Percentiles rank a stretch among this genome's conserved stretches.
Conservation (phyloP, 2,797 vertebrate species). For the Centroberyx gerrardi region DNA sequence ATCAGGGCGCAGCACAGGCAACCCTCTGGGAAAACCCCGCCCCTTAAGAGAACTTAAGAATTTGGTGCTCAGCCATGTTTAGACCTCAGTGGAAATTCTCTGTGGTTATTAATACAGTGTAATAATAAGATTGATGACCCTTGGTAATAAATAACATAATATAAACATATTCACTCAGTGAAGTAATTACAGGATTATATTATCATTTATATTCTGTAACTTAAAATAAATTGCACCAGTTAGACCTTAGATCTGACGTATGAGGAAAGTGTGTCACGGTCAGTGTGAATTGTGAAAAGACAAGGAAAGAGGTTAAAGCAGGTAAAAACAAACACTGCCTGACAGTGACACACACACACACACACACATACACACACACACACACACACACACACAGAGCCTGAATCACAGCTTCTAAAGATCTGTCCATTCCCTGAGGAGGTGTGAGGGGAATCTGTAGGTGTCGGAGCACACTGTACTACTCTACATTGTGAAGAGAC, state of each 20-base stretch:
- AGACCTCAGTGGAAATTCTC: conserved; percentile 46
- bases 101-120: conserved; percentile 24
- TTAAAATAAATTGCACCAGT: conserved; percentile 34
- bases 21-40: conserved; percentile 50
- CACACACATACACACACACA: conserved; percentile 25
- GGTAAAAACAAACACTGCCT: conserved; percentile 24
- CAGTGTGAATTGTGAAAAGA: neutral
- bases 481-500: conserved; percentile 72
- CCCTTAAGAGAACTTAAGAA: conserved; percentile 28
- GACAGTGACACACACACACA: conserved; percentile 14
- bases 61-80: conserved; percentile 54
- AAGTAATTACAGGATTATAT: conserved; percentile 40
- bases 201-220: conserved; percentile 26
- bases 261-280: conserved; percentile 10
- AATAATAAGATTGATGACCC: conserved; percentile 37
- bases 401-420: neutral
- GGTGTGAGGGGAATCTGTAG: conserved; percentile 47
- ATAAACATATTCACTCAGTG: conserved; percentile 45
- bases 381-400: conserved; percentile 17
- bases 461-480: conserved; percentile 56
- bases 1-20: conserved; percentile 38
- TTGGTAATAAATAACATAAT: conserved; percentile 28
- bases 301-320: conserved; percentile 28
- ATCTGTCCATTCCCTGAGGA: conserved; percentile 41
- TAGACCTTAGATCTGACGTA: neutral